Conservation (phyloP, 2,888 invertebrate genomes). For the Phortica magna region DNA sequence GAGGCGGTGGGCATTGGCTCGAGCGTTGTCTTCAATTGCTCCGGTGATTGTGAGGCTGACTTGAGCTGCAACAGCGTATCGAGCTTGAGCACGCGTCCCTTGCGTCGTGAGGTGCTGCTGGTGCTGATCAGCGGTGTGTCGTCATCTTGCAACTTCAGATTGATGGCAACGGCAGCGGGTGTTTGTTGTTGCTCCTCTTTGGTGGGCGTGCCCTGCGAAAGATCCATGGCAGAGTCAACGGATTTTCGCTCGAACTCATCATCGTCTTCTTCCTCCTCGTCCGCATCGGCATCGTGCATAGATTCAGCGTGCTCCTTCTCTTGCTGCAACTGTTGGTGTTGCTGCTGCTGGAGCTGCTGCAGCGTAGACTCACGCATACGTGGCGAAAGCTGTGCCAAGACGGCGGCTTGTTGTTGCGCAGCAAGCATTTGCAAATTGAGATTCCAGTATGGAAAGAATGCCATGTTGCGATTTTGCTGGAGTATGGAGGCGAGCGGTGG, state of each 20-base stretch:
- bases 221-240: slow-evolving; percentile 76
- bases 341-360: slow-evolving; percentile 59
- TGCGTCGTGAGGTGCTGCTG: slow-evolving; percentile 81
- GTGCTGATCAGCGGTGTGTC: slow-evolving; percentile 71
- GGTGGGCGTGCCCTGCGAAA: slow-evolving; percentile 74
- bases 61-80: slow-evolving; percentile 79
- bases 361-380: slow-evolving; percentile 65
- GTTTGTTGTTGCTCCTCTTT: slow-evolving; percentile 58
- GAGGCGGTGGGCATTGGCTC: slow-evolving; percentile 63
- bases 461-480: slow-evolving; percentile 74
- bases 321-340: slow-evolving; percentile 58
- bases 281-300: slow-evolving; percentile 43
- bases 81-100: slow-evolving; percentile 91
- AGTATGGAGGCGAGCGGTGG: slow-evolving; percentile 74
- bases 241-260: slow-evolving; percentile 68
- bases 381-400: slow-evolving; percentile 75
- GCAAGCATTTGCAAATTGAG: slow-evolving; percentile 78
- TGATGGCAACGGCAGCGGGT: slow-evolving; percentile 54
- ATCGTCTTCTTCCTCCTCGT: slow-evolving; percentile 56
- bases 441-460: slow-evolving; percentile 77
- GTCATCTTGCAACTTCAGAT: slow-evolving; percentile 68
- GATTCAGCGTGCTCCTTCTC: slow-evolving; percentile 35
- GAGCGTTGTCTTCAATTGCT: slow-evolving; percentile 63
- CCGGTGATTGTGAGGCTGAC: slow-evolving; percentile 62
- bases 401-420: slow-evolving; percentile 77